phyloP scores from a whole-genome alignment of 2,888 invertebrate species.

The Nemapogon koenigi region DNA sequence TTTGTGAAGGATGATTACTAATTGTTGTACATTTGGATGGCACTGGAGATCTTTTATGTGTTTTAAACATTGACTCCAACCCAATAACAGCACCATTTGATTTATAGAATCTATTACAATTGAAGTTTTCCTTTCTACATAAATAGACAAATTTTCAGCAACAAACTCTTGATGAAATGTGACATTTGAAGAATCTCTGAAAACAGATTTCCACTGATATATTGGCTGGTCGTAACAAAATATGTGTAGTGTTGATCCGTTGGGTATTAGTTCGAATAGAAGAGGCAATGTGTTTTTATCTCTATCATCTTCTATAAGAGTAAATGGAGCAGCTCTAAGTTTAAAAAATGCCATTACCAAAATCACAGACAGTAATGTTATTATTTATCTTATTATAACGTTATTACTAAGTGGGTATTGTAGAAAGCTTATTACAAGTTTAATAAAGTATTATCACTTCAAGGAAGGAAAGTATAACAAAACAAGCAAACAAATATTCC shows the following conservation, averaged over 20 bases:
- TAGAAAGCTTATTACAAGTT: no score
- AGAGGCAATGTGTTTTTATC: conserved; percentile 40
- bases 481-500: no score
- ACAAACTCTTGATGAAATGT: conserved; percentile 25
- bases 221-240: conserved; percentile 42
- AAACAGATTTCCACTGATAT: conserved; percentile 33
- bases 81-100: conserved; percentile 41
- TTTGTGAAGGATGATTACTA: conserved; percentile 47
- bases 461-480: no score
- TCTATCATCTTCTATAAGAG: conserved; percentile 43
- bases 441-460: no score
- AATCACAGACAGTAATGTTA: no score
- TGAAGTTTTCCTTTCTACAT: conserved; percentile 25
- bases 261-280: conserved; percentile 28
- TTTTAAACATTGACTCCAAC: conserved; percentile 40
- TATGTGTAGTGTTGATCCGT: conserved; percentile 26
- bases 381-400: no score
- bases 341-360: conserved; percentile 44
- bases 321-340: conserved; percentile 34
- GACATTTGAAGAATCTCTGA: conserved; percentile 24
- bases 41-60: conserved; percentile 26
- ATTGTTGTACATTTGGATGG: conserved; percentile 28
- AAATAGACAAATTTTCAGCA: conserved; percentile 21
- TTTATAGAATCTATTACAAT: conserved; percentile 48
- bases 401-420: no score